Conservation (phyloP, 1,140 invertebrate species). For the Gonioctena quinquepunctata region DNA sequence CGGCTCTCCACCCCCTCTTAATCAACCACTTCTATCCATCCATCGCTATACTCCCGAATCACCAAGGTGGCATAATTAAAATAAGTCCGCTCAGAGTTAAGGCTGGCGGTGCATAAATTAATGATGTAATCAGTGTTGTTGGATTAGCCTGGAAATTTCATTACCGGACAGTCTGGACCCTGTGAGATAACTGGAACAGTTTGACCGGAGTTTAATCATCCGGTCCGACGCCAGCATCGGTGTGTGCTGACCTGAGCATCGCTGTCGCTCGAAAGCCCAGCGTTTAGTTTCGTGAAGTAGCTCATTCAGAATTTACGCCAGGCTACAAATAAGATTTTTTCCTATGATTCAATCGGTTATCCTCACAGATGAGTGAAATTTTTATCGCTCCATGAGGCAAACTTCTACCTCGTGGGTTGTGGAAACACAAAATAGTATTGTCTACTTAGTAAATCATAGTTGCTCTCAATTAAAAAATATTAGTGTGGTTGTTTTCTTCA, state of each 20-base stretch:
- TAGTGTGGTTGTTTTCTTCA: too few species aligned
- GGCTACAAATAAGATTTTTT: too few species aligned
- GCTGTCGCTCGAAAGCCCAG: neutral
- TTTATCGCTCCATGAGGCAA: too few species aligned
- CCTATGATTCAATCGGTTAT: too few species aligned
- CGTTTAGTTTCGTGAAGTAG: neutral
- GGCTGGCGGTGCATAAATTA: conserved; percentile 1
- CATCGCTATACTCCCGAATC: neutral
- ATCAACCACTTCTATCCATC: too few species aligned
- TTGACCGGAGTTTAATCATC: neutral
- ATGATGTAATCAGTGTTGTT: conserved; percentile 1
- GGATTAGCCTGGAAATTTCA: neutral
- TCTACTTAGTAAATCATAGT: too few species aligned
- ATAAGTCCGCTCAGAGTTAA: neutral
- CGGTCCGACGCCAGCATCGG: neutral
- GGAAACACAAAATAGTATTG: too few species aligned
- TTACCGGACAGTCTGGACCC: conserved; percentile 2
- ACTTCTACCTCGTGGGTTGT: too few species aligned
- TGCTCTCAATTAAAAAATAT: too few species aligned
- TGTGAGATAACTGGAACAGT: neutral
- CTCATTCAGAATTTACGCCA: too few species aligned
- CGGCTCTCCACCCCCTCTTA: too few species aligned
- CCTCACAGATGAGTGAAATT: too few species aligned
- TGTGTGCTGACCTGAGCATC: neutral
- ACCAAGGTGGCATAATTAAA: neutral